Base-by-base conservation (phyloP, 92 coral and sea anemone species). In the Zoanthus sansibaricus region DNA sequence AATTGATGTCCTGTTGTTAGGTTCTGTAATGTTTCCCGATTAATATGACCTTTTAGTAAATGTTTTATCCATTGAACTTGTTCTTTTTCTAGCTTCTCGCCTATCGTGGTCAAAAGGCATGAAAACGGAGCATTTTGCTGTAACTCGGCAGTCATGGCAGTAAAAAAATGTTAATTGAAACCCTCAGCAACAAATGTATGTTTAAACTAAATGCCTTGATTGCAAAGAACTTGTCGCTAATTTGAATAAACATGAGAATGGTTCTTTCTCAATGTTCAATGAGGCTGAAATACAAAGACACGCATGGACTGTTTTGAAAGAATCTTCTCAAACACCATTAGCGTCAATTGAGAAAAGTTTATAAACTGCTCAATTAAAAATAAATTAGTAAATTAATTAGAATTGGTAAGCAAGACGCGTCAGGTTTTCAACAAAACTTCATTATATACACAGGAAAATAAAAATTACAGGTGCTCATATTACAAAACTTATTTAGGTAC, bases 1-100 rank as follows among this genome's bases (percentile, higher is more conserved):
- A 96, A 80, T 78, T 95, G 94, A 42, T 83, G 84, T 48, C 99
- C 99, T 56, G 98, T 89, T 46, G 93, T 95, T 30, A 94, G 91
- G 83, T 93, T 79, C 73, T 95, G 91, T 47, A 96, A 64, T 17
- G 94, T 90, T 82, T 96, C 99, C 82, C 91, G 92, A 86, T 91
- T 93, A 45, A 96, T 91, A 87, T 96, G 98, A 21, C 99, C 99
- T 87, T 93, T 94, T 2, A 96, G 93, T 42, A 96, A 92, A 58
- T 82, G 88, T 85, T 95, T 96, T 89, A 96, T 92, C 78, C 80
- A 95, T 10, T 89, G 92, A 51, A 95, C 92, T 42, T 91, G 83
- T 30, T 91, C 93, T 42, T 78, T 76, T 47, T 92, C 92, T 9
- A 96, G 83, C 54, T 82, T 89, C 78, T 75, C 85, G n/a, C 98